These are phyloP conservation scores for Carollia perspicillata DNA, from an alignment of 2,113 vertebrate genomes.

Conservation along the genomic window DNA sequence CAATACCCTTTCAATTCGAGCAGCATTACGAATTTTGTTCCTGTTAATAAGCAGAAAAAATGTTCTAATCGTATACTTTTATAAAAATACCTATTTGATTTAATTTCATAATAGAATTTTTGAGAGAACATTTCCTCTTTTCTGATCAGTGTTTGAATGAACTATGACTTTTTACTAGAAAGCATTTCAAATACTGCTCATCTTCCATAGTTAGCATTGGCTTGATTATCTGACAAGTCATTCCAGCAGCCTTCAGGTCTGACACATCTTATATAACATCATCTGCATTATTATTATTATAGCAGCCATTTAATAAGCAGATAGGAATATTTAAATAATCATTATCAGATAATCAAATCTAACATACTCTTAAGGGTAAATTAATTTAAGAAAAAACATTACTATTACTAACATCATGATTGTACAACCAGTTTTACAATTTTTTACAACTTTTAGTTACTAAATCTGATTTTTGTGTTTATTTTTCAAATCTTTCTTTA, in stretches of 20 bases:
- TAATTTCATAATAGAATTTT: slow-evolving; percentile 80
- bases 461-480: slow-evolving; percentile 85
- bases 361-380: slow-evolving; percentile 85
- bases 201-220: slow-evolving; percentile 76
- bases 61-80: slow-evolving; percentile 77
- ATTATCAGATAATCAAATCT: slow-evolving; percentile 88
- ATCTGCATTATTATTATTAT: slow-evolving; percentile 87
- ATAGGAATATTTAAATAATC: slow-evolving; percentile 87
- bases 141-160: slow-evolving; percentile 76
- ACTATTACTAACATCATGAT: slow-evolving; percentile 86
- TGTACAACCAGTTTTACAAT: slow-evolving; percentile 87
- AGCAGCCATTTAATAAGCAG: slow-evolving; percentile 90
- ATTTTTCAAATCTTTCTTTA: slow-evolving; percentile 84
- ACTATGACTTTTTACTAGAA: slow-evolving; percentile 72
- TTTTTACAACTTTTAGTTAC: slow-evolving; percentile 90
- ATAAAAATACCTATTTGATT: slow-evolving; percentile 77
- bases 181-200: slow-evolving; percentile 82
- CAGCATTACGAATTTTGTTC: slow-evolving; percentile 80
- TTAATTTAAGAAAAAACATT: slow-evolving; percentile 88
- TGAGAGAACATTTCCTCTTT: slow-evolving; percentile 76
- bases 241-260: slow-evolving; percentile 87
- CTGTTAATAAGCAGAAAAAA: slow-evolving; percentile 77
- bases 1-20: slow-evolving; percentile 71
- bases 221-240: slow-evolving; percentile 84
- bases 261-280: slow-evolving; percentile 85